Base-by-base conservation (phyloP, 1,140 invertebrate genomes). In the Brachionus angularis region DNA sequence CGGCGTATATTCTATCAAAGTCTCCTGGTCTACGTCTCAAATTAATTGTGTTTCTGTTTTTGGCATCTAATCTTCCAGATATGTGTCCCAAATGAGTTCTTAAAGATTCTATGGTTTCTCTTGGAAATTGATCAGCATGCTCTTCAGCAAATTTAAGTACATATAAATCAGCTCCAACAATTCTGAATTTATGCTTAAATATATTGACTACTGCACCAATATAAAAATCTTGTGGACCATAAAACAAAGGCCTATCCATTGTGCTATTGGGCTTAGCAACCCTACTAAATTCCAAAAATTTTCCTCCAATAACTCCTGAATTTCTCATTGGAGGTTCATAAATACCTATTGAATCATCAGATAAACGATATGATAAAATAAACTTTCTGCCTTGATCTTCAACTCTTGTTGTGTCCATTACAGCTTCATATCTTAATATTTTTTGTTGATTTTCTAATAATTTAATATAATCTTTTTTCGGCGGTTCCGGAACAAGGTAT, bases 401-500 rank as follows among this genome's bases (percentile, higher is more conserved):
- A 46, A 34, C 16, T 16, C 36, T 46, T 12, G 18, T 47, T 39
- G 52, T 50, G 34, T 50, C 70, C 47, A 82, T 78, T 16, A 79
- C 75, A n/a, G 82, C 83, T 72, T 82, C 82, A 76, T 81, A 84
- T 75, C 83, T 75, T 0, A 84, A 77, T n/a, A 80, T 78, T 75
- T 80, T 77, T 75, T 87, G 86, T 75, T 91, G 89, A 75, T 88
- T 88, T 76, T 86, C 80, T n/a, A 90, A 79, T 78, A 91, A 89
- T 78, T 91, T 91, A 16, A 88, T 85, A 73, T 89, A 88, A 79
- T 91, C 87, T 47, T 85, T 89, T 75, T 85, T 87, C 0, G 87
- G 87, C 1, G 85, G 82, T 76, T 88, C 87, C 3, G 87, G 86
- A 12, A 87, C 78, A 18, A 90, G 80, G 0, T 85, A 84, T 72